Evolutionary conservation across 2,797 vertebrate species (phyloP), one percentile per base, ranked within the genome.

Genomic region (Sebastes baramenuke): DNA sequence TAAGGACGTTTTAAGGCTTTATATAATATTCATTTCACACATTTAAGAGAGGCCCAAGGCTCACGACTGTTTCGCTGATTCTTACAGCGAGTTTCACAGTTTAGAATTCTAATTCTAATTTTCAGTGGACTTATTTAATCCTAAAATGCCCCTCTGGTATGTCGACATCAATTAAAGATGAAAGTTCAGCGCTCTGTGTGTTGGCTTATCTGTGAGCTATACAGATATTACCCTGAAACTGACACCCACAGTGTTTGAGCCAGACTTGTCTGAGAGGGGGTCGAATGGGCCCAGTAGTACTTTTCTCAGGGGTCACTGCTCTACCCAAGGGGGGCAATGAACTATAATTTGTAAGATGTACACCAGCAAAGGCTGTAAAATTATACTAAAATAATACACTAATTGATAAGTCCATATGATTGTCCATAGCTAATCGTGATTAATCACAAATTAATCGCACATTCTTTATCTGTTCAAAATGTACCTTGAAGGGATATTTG

Each of bases 1-100:
- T 89, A 78, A 71, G 73, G 65, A 88, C 52, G 81, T 83, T 90
- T 89, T 87, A 89, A 72, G 75, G 75, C 69, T 83, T 89, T 75
- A 92, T 93, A 87, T 86, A 89, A 90, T 92, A 92, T 92, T 93
- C 25, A 92, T 93, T 92, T 84, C 81, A 87, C 84, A 91, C 82
- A 83, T 91, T 92, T 86, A 85, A 86, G 68, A 80, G 81, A 75
- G 67, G 89, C 89, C 87, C 86, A 84, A 66, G 89, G 88, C 88
- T 85, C 80, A 68, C 30, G 38, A 72, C 75, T 84, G 74, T 83
- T 87, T 86, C 34, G n/a, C 66, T 30, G 65, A 87, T 81, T 88
- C 80, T 76, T 65, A 70, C 52, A 80, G 66, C 54, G 73, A 54
- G 79, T 70, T 85, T 83, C 74, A 75, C 79, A 72, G 79, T 84